Conservation (phyloP, 1,140 invertebrate genomes). For the Papilio aristodemus region DNA sequence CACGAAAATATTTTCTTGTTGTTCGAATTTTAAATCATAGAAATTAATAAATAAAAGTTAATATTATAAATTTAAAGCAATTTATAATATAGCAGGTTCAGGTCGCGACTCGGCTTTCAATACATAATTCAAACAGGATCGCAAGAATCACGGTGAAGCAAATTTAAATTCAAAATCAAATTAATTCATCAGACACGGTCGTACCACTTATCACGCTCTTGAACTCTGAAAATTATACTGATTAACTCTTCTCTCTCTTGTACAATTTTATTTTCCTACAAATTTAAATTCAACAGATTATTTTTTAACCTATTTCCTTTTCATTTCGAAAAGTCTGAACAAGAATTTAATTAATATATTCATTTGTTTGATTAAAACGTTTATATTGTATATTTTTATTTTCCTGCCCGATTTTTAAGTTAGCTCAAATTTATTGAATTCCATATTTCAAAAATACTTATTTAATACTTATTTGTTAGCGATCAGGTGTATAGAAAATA, state of each 20-base stretch:
- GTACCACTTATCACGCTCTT: constrained; percentile 21
- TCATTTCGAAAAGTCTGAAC: no score
- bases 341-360: no score
- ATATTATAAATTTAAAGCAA: not conserved
- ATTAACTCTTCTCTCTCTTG: constrained; percentile 16
- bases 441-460: no score
- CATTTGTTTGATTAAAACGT: no score
- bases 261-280: constrained; percentile 5
- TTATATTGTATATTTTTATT: no score
- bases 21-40: no score
- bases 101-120: not conserved
- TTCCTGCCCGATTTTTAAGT: no score
- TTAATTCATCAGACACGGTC: constrained; percentile 19
- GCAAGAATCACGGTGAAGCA: constrained; percentile 3
- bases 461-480: no score
- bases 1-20: no score
- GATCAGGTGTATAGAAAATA: no score
- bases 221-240: constrained; percentile 17
- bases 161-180: constrained; percentile 21
- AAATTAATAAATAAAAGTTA: not conserved
- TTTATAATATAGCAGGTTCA: constrained; percentile 3
- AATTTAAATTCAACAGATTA: not conserved
- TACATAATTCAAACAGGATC: not conserved
- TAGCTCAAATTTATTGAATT: no score
- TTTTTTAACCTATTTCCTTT: no score